Conservation (phyloP, 1,140 invertebrate species). For the Caenorhabditis tropicalis region DNA sequence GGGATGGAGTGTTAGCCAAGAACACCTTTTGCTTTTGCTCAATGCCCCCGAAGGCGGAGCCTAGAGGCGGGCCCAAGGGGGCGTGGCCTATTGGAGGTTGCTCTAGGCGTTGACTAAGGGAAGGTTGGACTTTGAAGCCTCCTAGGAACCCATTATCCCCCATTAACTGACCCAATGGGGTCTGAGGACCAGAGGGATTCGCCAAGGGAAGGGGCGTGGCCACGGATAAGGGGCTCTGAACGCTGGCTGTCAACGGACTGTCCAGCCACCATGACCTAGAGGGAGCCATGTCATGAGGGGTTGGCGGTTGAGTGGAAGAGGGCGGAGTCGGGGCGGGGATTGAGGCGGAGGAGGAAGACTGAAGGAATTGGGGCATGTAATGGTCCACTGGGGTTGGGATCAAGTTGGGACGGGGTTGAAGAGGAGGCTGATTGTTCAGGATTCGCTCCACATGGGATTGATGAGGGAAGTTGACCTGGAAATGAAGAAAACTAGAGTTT, state of each 20-base stretch:
- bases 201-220: background rate
- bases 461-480: background rate
- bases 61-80: no score
- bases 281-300: slow-evolving; percentile 16
- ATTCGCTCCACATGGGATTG: background rate
- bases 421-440: background rate
- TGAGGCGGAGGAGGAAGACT: background rate
- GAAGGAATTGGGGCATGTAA: slow-evolving; percentile 44
- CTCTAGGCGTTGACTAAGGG: background rate
- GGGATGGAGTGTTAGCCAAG: background rate
- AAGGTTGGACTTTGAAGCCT: slow-evolving; percentile 10
- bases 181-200: background rate
- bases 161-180: background rate
- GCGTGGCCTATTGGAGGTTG: no score
- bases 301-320: background rate
- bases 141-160: slow-evolving; percentile 20
- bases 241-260: slow-evolving; percentile 26
- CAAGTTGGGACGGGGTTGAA: background rate
- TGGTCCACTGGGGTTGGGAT: background rate
- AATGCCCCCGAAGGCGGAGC: background rate
- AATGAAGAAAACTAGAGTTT: background rate
- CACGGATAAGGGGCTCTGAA: slow-evolving; percentile 5
- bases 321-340: no score
- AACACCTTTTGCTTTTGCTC: background rate
- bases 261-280: slow-evolving; percentile 34